phyloP scores from a whole-genome alignment of 2,797 vertebrate species.

The Anguilla obscura region DNA sequence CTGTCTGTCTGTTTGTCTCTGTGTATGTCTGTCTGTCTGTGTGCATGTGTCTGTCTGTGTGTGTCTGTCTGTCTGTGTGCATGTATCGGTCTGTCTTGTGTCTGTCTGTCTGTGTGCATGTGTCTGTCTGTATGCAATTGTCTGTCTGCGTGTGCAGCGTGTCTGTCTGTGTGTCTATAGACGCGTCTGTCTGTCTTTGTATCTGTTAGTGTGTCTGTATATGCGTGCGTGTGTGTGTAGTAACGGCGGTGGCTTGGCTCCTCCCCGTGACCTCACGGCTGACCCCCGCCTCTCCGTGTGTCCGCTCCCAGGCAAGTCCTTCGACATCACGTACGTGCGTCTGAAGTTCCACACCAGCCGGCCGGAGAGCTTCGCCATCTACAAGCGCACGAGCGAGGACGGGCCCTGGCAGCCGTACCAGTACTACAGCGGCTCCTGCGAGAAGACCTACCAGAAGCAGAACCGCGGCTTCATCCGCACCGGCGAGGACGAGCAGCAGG shows the following conservation, averaged over 20 bases:
- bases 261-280: not conserved
- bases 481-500: conserved; percentile 90
- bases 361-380: conserved; percentile 94
- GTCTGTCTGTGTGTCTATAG: no score
- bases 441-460: conserved; percentile 86
- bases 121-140: no score
- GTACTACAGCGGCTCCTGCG: conserved; percentile 95
- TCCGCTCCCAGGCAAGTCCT: conserved; percentile 82
- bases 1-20: no score
- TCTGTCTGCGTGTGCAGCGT: no score
- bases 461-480: conserved; percentile 88
- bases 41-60: no score
- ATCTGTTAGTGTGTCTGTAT: no score
- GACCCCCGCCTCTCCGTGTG: not conserved
- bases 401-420: conserved; percentile 92
- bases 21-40: no score
- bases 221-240: no score
- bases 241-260: not conserved
- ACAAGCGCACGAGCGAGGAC: conserved; percentile 82
- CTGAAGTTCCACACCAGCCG: conserved; percentile 97
- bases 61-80: no score
- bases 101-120: no score
- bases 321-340: conserved; percentile 95
- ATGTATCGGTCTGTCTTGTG: no score
- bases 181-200: no score